Conservation (phyloP, 1,140 invertebrate species). For the Doryteuthis pealeii region DNA sequence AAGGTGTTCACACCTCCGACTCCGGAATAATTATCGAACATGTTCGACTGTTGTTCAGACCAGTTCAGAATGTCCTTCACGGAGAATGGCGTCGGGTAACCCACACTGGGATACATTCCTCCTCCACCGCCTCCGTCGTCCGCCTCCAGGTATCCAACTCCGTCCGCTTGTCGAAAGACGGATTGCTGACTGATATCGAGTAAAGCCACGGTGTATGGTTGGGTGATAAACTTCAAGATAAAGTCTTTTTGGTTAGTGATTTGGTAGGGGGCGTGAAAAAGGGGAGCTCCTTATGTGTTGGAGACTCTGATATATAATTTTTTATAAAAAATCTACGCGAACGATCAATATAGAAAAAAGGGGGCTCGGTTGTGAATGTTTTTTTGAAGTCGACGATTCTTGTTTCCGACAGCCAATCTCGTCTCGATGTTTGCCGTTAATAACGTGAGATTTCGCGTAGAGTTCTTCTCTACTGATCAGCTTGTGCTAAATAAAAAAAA, state of each 20-base stretch:
- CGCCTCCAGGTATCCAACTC: conserved; percentile 13
- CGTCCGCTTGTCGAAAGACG: not conserved
- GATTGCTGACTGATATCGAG: conserved; percentile 4
- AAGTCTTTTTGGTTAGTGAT: not conserved
- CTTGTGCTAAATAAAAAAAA: too few species aligned
- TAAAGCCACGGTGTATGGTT: conserved; percentile 1
- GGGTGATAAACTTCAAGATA: not conserved
- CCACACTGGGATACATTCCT: conserved; percentile 26
- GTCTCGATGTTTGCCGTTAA: too few species aligned
- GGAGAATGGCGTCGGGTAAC: conserved; percentile 48
- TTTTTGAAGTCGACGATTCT: too few species aligned
- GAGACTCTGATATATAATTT: not conserved
- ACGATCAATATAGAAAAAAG: not conserved
- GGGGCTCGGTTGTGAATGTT: too few species aligned
- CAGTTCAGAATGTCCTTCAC: conserved; percentile 58
- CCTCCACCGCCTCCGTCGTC: conserved; percentile 15
- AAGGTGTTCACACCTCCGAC: conserved; percentile 11
- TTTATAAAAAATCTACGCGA: not conserved
- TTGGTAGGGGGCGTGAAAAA: not conserved
- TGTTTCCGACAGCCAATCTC: too few species aligned
- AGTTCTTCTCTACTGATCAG: too few species aligned
- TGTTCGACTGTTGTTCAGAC: conserved; percentile 31
- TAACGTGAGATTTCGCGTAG: too few species aligned
- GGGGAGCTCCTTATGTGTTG: not conserved
- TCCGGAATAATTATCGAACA: conserved; percentile 13